Percentiles rank a stretch among this genome's conserved stretches.
phyloP scores from a whole-genome alignment of 23 tunicate species.

The Oikopleura dioica region DNA sequence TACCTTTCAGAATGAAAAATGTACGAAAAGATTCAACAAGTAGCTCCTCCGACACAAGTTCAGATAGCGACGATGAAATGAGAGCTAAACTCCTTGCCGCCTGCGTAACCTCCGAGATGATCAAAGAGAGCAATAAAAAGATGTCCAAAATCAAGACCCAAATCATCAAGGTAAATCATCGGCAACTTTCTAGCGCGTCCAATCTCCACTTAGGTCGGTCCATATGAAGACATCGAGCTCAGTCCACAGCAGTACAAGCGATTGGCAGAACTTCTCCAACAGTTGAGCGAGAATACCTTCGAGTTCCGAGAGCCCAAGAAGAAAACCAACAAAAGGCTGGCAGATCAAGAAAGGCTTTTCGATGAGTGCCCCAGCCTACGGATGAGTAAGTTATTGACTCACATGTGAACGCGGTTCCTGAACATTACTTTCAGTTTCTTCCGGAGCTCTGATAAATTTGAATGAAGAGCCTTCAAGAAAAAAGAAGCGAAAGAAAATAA shows the following conservation, averaged over 20 bases:
- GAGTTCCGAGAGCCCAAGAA: slow-evolving; percentile 11
- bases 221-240: not conserved
- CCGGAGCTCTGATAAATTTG: no score
- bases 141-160: not conserved
- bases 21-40: no score
- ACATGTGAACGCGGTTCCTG: no score
- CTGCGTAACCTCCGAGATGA: slow-evolving; percentile 4
- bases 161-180: not conserved
- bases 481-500: not conserved
- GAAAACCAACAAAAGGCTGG: slow-evolving; percentile 8
- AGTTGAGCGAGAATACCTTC: not conserved
- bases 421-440: no score
- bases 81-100: not conserved
- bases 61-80: slow-evolving; percentile 5
- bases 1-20: no score
- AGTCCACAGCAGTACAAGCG: not conserved
- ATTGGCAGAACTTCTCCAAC: not conserved
- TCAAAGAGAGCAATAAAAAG: not conserved
- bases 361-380: not conserved
- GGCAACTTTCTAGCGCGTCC: no score
- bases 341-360: not conserved
- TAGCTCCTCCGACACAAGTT: slow-evolving; percentile 2
- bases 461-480: not conserved
- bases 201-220: no score
- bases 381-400: not conserved